Evolutionary conservation across 2,888 invertebrate species (phyloP).

Genomic region (Harpagoxenus sublaevis): DNA sequence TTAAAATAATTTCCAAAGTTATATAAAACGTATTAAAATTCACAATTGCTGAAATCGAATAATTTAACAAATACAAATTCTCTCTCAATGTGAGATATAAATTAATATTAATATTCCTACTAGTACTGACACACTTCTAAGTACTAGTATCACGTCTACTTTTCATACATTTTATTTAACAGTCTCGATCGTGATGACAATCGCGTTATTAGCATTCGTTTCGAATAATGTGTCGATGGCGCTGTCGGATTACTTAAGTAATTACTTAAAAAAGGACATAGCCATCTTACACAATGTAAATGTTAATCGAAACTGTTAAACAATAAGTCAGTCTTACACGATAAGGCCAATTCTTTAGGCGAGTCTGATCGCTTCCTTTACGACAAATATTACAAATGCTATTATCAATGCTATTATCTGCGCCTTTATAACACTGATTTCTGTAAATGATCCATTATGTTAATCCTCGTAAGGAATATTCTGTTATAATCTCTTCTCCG

Average conservation of each 20-base stretch:
- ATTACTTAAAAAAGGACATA: background rate
- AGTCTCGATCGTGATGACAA: background rate
- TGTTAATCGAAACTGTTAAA: constrained; percentile 71
- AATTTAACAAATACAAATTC: constrained; percentile 14
- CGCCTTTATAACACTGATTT: constrained; percentile 63
- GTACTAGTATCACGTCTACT: constrained; percentile 25
- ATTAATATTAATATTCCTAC: constrained; percentile 30
- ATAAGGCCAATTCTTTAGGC: constrained; percentile 80
- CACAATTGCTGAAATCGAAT: background rate
- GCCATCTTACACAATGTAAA: background rate
- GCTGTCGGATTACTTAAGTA: background rate
- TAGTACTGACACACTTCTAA: constrained; percentile 11
- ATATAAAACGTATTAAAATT: constrained; percentile 31
- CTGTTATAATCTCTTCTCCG: background rate
- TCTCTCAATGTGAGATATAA: constrained; percentile 16
- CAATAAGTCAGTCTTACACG: constrained; percentile 77
- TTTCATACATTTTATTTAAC: constrained; percentile 24
- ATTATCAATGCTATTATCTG: constrained; percentile 61
- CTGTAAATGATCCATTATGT: constrained; percentile 36
- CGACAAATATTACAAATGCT: constrained; percentile 34
- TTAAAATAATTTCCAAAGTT: constrained; percentile 22
- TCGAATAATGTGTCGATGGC: background rate
- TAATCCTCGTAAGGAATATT: constrained; percentile 20
- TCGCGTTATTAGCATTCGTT: background rate
- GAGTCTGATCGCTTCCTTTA: constrained; percentile 41